Evolutionary conservation across 2,113 vertebrate species (phyloP).

Genomic region (Lepidothrix coronata): DNA sequence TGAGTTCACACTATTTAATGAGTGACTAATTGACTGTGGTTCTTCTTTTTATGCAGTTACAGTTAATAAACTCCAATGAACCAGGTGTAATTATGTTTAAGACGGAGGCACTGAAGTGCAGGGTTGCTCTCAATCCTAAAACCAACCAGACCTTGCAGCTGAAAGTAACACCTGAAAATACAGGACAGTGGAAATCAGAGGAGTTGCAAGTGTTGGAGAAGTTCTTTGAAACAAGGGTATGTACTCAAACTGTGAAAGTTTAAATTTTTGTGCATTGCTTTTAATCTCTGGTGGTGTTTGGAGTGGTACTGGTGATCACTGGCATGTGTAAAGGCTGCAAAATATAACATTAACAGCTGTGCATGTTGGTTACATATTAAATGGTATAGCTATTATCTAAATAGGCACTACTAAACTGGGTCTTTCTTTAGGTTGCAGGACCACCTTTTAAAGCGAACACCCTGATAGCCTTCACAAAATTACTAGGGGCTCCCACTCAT

Average conservation of each 20-base stretch:
- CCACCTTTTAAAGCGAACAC: constrained; percentile 99
- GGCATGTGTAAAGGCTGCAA: background rate
- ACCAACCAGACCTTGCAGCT: constrained; percentile 97
- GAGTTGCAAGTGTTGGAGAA: constrained; percentile 97
- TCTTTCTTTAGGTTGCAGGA: constrained; percentile 87
- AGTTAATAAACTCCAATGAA: constrained; percentile 96
- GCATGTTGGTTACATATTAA: background rate
- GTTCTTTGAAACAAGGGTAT: constrained; percentile 97
- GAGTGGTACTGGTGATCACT: background rate
- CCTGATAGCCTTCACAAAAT: constrained; percentile 97
- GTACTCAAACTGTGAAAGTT: constrained; percentile 21
- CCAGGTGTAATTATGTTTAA: constrained; percentile 99
- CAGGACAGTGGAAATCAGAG: constrained; percentile 95
- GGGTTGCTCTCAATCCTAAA: constrained; percentile 96
- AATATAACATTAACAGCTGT: background rate
- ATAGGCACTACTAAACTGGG: constrained; percentile 13
- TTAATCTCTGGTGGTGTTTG: background rate
- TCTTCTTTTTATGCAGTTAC: constrained; percentile 77
- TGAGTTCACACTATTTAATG: background rate
- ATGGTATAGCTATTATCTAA: background rate
- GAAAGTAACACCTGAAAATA: constrained; percentile 96
- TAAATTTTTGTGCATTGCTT: background rate
- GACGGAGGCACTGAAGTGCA: constrained; percentile 94
- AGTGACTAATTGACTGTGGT: background rate
- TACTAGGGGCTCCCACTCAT: constrained; percentile 93